Percentiles rank a stretch among this genome's conserved stretches.
Evolutionary conservation across 2,113 vertebrate species (phyloP).

Genomic region (Lagopus leucura): DNA sequence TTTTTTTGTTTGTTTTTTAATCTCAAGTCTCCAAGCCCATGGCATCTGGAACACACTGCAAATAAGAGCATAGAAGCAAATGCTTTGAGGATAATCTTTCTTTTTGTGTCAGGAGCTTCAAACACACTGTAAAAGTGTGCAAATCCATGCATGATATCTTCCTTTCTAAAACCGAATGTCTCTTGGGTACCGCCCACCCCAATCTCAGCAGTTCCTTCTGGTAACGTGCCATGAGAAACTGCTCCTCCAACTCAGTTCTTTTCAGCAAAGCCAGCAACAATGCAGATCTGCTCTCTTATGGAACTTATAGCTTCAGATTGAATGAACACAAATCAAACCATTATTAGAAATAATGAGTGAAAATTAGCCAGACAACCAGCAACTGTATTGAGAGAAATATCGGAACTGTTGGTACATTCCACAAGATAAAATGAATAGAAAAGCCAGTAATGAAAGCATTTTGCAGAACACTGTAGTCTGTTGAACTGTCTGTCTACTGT

Average conservation of each 20-base stretch:
- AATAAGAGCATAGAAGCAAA: not conserved
- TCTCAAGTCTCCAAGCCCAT: not conserved
- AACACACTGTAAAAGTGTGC: not conserved
- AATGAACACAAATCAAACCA: slow-evolving; percentile 16
- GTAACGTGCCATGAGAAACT: not conserved
- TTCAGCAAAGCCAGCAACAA: not conserved
- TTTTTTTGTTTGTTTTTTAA: not conserved
- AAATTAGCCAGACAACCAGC: slow-evolving; percentile 26
- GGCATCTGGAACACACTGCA: not conserved
- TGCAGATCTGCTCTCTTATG: not conserved
- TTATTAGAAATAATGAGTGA: slow-evolving; percentile 27
- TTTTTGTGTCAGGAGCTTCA: not conserved
- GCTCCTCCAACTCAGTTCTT: not conserved
- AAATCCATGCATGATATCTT: not conserved
- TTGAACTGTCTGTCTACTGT: not conserved
- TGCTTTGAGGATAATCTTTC: not conserved
- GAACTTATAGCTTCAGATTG: not conserved
- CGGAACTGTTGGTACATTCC: slow-evolving; percentile 14
- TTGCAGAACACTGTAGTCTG: too few relatives aligned
- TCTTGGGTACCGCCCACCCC: not conserved
- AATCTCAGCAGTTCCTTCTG: not conserved
- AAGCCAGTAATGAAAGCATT: not conserved
- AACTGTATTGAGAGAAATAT: not conserved
- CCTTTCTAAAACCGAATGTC: not conserved
- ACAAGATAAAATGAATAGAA: not conserved